Base-by-base conservation (phyloP, 1,140 invertebrate genomes). In the Belonocnema kinseyi region DNA sequence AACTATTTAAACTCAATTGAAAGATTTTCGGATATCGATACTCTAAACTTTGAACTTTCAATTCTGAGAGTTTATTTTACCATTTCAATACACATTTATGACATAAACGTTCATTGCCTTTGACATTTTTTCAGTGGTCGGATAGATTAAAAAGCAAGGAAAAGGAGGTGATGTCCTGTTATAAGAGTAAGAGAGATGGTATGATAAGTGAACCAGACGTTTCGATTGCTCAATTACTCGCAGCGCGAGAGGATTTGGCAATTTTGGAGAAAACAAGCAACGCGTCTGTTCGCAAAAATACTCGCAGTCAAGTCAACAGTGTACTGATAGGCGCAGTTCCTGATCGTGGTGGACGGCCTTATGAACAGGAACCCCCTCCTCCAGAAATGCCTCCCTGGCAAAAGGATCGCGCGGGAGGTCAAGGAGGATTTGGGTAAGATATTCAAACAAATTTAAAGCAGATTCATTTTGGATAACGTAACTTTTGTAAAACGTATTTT, bases 371-470 rank as follows among this genome's bases (percentile, higher is more conserved):
- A 79, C 94, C 97, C 6, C 98, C 98, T 1, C 97, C 97, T 7
- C 97, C 97, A 13, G 98, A 99, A 92, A 98, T 99, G 97, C 98
- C 98, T 12, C 95, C 96, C 1, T 99, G 97, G 96, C 94, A 96
- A 85, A 95, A 97, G 82, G 90, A 94, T 78, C 85, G 89, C 80
- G 86, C 85, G 70, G 87, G 78, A 78, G 82, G 83, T 61, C 50
- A 72, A 56, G 78, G 84, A 56, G 78, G 84, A 14, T 83, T 80
- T 40, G 77, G 81, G 85, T 88, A 77, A 14, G 26, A 51, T 58
- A 50, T 46, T 13, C 51, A 74, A 40, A 75, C 53, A 33, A 74
- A 77, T 33, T 33, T 33, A 33, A 33, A 33, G 3, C 5, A 33
- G 26, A 33, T 33, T 33, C 26, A 33, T 33, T 33, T 33, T 33